Base-by-base conservation (phyloP, 2,113 vertebrate species). In the Progne subis region DNA sequence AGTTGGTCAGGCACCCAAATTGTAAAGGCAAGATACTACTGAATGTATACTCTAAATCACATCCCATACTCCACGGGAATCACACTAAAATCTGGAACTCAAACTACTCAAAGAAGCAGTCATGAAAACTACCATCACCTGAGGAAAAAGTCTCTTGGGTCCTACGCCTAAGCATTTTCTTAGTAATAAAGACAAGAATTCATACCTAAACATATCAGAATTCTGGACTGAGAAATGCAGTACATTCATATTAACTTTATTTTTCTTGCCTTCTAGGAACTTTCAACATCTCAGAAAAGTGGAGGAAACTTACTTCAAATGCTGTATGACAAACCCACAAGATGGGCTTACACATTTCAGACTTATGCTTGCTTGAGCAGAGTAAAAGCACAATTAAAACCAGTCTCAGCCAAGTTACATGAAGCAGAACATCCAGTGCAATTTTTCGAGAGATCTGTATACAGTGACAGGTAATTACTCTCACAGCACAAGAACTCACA, bases 271-370 rank as follows among this genome's bases (percentile, higher is more conserved):
- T 72, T 49, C 34, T 61, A 98, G 98, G 98, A 98, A 68, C 97
- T 98, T 75, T 98, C 98, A 64, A 97, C 98, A 26, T 98, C 98
- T 59, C 98, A 98, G 77, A 98, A 98, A 72, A 98, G 97, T 2
- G 98, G 98, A 64, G 98, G 98, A 41, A 98, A 98, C 77, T 92
- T 98, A 41, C 98, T 98, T 41, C 94, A 98, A 94, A 98, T 98
- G 98, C 77, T 98, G 49, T 98, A 98, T 1, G 95, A 97, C 79
- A 98, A 98, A 75, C 98, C 98, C 32, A 97, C 96, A 16, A 95
- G 98, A 83, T 98, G 98, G 98, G 98, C 98, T 44, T 98, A 98
- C 26, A 98, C 98, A 1, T 98, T 98, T 71, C 97, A 98, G 92
- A 98, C 96, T 19, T 98, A 98, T 0, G 97, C 98, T 43, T 98